phyloP scores from a whole-genome alignment of 2,113 vertebrate species.

The Emberiza fucata region DNA sequence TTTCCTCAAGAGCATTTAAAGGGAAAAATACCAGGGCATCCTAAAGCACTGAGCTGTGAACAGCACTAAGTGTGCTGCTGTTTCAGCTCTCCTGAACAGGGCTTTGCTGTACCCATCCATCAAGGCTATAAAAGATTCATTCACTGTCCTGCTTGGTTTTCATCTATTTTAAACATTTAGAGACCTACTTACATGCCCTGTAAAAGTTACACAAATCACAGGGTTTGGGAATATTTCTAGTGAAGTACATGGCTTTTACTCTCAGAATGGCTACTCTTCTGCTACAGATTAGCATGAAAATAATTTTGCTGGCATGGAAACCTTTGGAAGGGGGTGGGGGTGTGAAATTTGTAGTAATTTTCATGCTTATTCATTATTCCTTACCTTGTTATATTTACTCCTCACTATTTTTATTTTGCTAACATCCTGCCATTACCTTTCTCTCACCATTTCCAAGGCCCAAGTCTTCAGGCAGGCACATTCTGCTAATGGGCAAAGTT shows the following conservation, averaged over 20 bases:
- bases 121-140: constrained; percentile 55
- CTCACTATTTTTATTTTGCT: background rate
- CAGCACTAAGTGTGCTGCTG: background rate
- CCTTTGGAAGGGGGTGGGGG: rapidly evolving
- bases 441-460: background rate
- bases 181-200: constrained; percentile 31
- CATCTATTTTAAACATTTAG: constrained; percentile 53
- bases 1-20: background rate
- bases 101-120: constrained; percentile 1
- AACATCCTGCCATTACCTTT: background rate
- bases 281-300: background rate
- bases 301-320: background rate
- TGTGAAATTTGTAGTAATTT: background rate
- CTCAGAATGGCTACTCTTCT: background rate
- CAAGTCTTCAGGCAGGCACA: background rate
- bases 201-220: background rate
- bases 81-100: background rate
- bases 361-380: background rate
- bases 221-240: background rate
- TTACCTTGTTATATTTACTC: background rate
- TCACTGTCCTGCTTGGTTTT: constrained; percentile 17
- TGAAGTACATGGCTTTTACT: background rate
- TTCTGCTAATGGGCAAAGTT: background rate
- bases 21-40: background rate
- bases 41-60: constrained; percentile 7